These are phyloP conservation scores for Dipus sagitta DNA, from an alignment of 2,797 vertebrate species.

Conservation along the genomic window DNA sequence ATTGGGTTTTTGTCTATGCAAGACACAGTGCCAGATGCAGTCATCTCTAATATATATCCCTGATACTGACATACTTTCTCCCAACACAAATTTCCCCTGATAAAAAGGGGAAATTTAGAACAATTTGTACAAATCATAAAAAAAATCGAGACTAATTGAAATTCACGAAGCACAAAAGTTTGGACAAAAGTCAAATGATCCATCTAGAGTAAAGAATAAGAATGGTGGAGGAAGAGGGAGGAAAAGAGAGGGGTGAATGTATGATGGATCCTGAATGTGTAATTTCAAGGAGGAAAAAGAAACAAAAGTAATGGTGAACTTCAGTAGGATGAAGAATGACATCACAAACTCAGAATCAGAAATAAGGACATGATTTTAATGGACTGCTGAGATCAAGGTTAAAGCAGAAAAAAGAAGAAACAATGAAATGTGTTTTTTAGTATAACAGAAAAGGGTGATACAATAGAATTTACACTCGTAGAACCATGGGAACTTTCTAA, in stretches of 20 bases:
- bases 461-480: neutral
- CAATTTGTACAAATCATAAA: neutral
- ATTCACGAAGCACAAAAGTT: conserved; percentile 33
- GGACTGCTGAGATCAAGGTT: conserved; percentile 47
- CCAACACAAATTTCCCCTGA: neutral
- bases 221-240: neutral
- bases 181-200: conserved; percentile 40
- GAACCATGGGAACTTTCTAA: neutral
- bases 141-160: conserved; percentile 47
- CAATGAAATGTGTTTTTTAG: conserved; percentile 33
- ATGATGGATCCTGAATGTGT: neutral
- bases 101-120: conserved; percentile 14
- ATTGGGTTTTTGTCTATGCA: conserved; percentile 51
- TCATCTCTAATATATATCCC: neutral
- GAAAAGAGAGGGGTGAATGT: neutral
- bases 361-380: conserved; percentile 25
- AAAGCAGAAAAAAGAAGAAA: conserved; percentile 48
- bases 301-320: conserved; percentile 40
- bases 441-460: neutral
- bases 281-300: conserved; percentile 60
- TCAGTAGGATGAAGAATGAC: conserved; percentile 40
- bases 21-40: neutral
- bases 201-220: conserved; percentile 33
- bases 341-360: conserved; percentile 28
- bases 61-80: neutral